Evolutionary conservation across 2,113 vertebrate genomes (phyloP).

Genomic region (Dryoscopus gambensis): DNA sequence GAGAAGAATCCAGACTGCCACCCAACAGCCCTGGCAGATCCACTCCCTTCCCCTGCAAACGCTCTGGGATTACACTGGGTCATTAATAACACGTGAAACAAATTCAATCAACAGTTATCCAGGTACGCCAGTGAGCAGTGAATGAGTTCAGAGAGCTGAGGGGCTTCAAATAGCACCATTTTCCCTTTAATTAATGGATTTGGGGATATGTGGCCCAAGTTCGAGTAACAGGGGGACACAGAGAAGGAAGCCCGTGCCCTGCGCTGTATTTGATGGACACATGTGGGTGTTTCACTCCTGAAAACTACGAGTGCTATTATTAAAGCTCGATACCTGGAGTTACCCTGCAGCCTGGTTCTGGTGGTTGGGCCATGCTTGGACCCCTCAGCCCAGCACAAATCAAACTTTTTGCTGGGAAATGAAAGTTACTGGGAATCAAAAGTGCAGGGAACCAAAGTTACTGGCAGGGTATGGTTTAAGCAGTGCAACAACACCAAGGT

Average conservation of each 20-base stretch:
- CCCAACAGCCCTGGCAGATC: background rate
- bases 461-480: background rate
- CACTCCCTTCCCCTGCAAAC: background rate
- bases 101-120: background rate
- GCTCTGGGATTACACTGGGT: background rate
- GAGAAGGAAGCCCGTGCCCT: fast-evolving
- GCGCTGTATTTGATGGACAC: background rate
- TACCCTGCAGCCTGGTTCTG: background rate
- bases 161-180: background rate
- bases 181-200: background rate
- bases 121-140: background rate
- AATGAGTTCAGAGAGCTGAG: background rate
- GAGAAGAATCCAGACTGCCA: fast-evolving
- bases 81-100: background rate
- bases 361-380: background rate
- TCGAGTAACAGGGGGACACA: background rate
- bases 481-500: background rate
- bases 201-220: background rate
- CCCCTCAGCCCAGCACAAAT: background rate
- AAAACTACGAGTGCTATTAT: background rate
- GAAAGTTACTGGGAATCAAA: background rate
- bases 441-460: background rate
- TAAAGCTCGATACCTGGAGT: background rate
- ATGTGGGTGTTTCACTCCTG: background rate
- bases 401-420: background rate